phyloP scores from a whole-genome alignment of 2,888 invertebrate species.

The Himalopsyche kuldschensis region DNA sequence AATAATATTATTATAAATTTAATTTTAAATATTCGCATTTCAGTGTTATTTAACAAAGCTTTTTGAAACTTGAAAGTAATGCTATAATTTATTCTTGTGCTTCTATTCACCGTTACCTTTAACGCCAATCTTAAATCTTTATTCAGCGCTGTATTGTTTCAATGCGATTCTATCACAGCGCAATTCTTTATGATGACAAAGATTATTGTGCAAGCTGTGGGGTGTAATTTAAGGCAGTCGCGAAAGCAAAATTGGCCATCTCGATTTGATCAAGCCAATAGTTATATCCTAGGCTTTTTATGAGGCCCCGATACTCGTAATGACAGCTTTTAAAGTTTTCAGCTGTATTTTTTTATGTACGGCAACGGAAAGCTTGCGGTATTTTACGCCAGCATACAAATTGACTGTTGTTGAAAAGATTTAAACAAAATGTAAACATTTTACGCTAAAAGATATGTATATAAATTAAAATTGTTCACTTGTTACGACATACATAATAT shows the following conservation, averaged over 20 bases:
- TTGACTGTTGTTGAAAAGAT: too few relatives aligned
- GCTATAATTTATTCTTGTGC: not conserved
- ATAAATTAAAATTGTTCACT: too few relatives aligned
- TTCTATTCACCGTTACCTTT: not conserved
- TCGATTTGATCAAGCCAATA: not conserved
- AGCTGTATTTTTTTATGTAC: not conserved
- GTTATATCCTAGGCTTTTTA: not conserved
- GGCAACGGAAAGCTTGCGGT: not conserved
- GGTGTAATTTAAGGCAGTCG: not conserved
- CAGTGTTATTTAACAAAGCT: too few relatives aligned
- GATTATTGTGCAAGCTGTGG: not conserved
- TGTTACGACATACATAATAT: too few relatives aligned
- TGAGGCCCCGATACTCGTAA: not conserved
- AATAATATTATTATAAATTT: too few relatives aligned
- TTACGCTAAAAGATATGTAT: too few relatives aligned
- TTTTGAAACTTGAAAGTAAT: not conserved
- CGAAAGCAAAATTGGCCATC: not conserved
- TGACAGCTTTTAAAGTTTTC: not conserved
- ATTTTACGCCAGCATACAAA: not conserved
- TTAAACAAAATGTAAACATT: too few relatives aligned
- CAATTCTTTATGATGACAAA: not conserved
- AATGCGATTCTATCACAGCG: too few relatives aligned
- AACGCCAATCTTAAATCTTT: not conserved
- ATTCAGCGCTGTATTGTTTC: not conserved
- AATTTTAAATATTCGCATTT: too few relatives aligned